Conservation (phyloP, 2,888 invertebrate species). For the Sesia apiformis region DNA sequence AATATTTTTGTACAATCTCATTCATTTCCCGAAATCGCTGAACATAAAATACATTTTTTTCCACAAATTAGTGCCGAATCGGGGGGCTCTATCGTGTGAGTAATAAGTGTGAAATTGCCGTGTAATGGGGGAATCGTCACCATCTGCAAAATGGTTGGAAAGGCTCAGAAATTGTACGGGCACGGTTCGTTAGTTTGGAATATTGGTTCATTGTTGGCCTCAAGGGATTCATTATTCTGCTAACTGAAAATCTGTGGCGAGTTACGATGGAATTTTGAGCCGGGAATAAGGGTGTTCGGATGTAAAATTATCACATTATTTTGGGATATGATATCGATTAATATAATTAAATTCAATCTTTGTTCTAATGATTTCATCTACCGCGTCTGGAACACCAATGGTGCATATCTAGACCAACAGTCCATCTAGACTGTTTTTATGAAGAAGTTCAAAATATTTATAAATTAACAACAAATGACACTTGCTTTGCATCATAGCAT, state of each 20-base stretch:
- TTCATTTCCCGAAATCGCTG: conserved; percentile 5
- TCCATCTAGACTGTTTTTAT: too few species aligned
- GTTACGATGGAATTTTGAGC: not conserved
- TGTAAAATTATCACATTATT: too few species aligned
- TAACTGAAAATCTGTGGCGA: not conserved
- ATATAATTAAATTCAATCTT: too few species aligned
- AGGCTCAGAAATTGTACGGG: conserved; percentile 42
- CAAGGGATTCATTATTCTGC: not conserved
- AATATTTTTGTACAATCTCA: conserved; percentile 2
- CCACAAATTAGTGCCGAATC: conserved; percentile 26
- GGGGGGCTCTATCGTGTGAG: conserved; percentile 16
- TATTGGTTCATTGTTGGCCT: conserved; percentile 47
- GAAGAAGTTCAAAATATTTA: too few species aligned
- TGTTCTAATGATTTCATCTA: too few species aligned
- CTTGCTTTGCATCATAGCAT: too few species aligned
- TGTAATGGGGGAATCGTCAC: conserved; percentile 50
- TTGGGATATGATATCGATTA: too few species aligned
- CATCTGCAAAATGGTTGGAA: conserved; percentile 45
- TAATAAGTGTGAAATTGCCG: conserved; percentile 49
- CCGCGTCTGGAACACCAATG: too few species aligned
- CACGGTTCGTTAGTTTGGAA: conserved; percentile 49
- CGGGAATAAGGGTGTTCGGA: not conserved
- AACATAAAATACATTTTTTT: conserved; percentile 16
- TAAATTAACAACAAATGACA: too few species aligned
- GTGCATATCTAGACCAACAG: too few species aligned